Conservation (phyloP, 2,888 invertebrate species). For the Drosophila yooni region DNA sequence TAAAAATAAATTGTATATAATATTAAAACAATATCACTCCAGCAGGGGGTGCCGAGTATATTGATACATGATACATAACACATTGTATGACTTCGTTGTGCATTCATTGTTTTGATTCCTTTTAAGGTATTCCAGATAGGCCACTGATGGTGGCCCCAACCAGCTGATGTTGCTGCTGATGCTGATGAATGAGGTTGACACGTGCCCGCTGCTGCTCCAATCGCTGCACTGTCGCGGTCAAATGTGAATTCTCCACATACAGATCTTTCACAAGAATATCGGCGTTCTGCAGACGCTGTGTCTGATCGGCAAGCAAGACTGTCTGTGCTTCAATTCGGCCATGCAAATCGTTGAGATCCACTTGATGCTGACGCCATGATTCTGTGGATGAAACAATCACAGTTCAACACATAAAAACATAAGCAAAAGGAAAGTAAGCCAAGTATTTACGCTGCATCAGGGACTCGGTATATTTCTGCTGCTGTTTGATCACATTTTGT, state of each 20-base stretch:
- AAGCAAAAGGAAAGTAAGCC: background rate
- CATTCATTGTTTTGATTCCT: slow-evolving; percentile 23
- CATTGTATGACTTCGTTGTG: slow-evolving; percentile 56
- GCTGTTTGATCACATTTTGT: slow-evolving; percentile 87
- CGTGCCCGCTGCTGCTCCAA: slow-evolving; percentile 84
- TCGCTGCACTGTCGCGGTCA: slow-evolving; percentile 87
- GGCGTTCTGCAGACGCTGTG: slow-evolving; percentile 89
- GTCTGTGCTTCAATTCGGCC: slow-evolving; percentile 86
- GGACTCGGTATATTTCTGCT: slow-evolving; percentile 88
- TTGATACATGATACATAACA: slow-evolving; percentile 31
- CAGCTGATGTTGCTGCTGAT: slow-evolving; percentile 75
- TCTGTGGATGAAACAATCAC: slow-evolving; percentile 58
- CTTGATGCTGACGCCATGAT: slow-evolving; percentile 85
- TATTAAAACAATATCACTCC: slow-evolving; percentile 49
- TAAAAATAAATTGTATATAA: slow-evolving; percentile 58
- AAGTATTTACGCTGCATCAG: slow-evolving; percentile 87
- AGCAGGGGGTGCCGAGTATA: slow-evolving; percentile 41
- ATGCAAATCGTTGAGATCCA: slow-evolving; percentile 85
- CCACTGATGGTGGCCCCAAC: slow-evolving; percentile 46
- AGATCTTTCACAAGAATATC: slow-evolving; percentile 93
- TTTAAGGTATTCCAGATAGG: slow-evolving; percentile 70
- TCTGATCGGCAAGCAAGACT: slow-evolving; percentile 86
- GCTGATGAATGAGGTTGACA: slow-evolving; percentile 83
- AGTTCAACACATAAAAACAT: background rate
- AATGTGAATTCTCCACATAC: slow-evolving; percentile 93